These are phyloP conservation scores for Sphyrna mokarran DNA, from an alignment of 2,113 vertebrate genomes.

Conservation along the genomic window DNA sequence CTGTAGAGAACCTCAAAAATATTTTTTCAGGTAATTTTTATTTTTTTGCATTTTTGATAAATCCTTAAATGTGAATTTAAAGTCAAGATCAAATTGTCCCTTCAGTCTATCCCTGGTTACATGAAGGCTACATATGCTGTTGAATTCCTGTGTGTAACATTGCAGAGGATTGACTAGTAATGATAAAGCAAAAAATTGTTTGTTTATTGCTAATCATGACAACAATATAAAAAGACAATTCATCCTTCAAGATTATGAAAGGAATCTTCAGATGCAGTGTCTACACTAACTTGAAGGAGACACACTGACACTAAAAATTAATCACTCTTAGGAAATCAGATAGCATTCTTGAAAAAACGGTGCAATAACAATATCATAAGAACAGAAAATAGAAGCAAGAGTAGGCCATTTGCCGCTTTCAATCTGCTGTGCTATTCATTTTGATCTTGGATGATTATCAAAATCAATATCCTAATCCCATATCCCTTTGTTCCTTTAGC, in stretches of 20 bases:
- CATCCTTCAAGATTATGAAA: not conserved
- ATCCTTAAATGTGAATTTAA: not conserved
- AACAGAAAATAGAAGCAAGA: no score
- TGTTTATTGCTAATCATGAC: not conserved
- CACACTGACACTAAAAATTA: not conserved
- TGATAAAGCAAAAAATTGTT: not conserved
- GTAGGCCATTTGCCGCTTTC: no score
- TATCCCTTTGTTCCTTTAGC: no score
- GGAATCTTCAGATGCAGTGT: not conserved
- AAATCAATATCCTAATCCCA: no score
- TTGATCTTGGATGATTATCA: no score
- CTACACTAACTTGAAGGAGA: not conserved
- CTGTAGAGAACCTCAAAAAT: slow-evolving; percentile 97
- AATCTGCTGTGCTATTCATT: no score
- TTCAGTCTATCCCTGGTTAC: not conserved
- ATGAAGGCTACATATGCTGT: not conserved
- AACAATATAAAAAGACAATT: not conserved
- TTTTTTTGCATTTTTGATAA: not conserved
- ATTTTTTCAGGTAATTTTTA: slow-evolving; percentile 82
- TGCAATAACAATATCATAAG: not conserved
- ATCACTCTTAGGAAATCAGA: not conserved
- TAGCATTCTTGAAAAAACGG: not conserved
- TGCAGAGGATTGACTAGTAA: not conserved
- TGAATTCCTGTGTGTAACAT: not conserved
- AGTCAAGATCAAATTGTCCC: not conserved